Conservation (phyloP, 1,140 invertebrate species). For the Bombus confusus region DNA sequence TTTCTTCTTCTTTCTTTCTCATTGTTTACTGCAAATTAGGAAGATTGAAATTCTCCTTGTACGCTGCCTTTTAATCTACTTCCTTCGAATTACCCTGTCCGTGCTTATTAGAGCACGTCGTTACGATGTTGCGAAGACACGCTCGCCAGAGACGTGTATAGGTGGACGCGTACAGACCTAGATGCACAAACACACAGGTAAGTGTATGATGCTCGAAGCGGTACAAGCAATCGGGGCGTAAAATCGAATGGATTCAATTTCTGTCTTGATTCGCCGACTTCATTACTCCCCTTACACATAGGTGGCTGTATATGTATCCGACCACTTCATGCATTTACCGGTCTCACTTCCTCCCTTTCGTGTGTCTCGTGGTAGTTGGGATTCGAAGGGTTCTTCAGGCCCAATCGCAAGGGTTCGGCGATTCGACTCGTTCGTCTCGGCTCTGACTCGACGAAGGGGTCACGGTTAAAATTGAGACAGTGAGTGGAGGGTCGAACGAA, state of each 20-base stretch:
- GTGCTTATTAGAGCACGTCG: not conserved
- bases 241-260: slow-evolving; percentile 79
- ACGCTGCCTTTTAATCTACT: not conserved
- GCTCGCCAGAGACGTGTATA: not conserved
- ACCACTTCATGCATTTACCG: slow-evolving; percentile 49
- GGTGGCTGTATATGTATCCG: slow-evolving; percentile 55
- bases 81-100: not conserved
- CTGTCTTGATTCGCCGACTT: slow-evolving; percentile 75
- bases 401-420: slow-evolving; percentile 18
- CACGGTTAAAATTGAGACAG: slow-evolving; percentile 54
- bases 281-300: slow-evolving; percentile 66
- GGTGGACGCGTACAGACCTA: no score
- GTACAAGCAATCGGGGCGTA: slow-evolving; percentile 70
- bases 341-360: not conserved
- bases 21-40: not conserved
- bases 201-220: slow-evolving; percentile 2
- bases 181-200: not conserved
- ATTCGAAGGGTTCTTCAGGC: slow-evolving; percentile 32
- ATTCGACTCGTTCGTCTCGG: slow-evolving; percentile 22
- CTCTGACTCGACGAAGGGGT: slow-evolving; percentile 16
- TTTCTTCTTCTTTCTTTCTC: not conserved
- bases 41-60: not conserved
- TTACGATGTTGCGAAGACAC: not conserved
- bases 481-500: slow-evolving; percentile 28
- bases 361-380: not conserved